Percentiles rank a stretch among this genome's conserved stretches.
phyloP scores from a whole-genome alignment of 2,888 invertebrate species.

The Heliothis peltigera region DNA sequence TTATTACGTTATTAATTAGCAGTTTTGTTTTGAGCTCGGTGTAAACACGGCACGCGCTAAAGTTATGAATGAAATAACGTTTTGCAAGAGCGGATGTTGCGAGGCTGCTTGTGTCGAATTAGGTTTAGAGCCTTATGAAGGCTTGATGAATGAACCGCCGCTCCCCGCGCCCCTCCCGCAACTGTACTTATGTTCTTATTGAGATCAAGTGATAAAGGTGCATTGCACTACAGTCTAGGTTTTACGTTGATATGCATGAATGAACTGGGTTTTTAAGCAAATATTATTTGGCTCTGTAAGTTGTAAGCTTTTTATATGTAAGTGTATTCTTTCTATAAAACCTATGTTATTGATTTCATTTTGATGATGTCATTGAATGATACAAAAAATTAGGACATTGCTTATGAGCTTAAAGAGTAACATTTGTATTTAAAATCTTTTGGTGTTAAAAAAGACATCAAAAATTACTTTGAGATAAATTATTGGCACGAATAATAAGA shows the following conservation, averaged over 20 bases:
- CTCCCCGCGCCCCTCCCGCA: conserved; percentile 61
- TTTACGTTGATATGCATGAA: conserved; percentile 31
- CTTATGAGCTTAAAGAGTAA: too few relatives aligned
- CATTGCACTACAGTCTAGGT: conserved; percentile 51
- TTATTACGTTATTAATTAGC: conserved; percentile 53
- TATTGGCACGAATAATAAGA: too few relatives aligned
- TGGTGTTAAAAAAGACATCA: too few relatives aligned
- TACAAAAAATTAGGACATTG: too few relatives aligned
- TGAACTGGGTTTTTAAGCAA: conserved; percentile 16
- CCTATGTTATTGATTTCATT: neutral
- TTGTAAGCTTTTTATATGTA: neutral
- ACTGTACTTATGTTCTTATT: conserved; percentile 60
- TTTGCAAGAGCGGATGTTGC: conserved; percentile 90
- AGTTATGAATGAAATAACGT: conserved; percentile 90
- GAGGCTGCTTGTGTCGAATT: conserved; percentile 88
- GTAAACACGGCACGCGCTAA: conserved; percentile 75
- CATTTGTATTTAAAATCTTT: too few relatives aligned
- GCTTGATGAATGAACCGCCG: conserved; percentile 87
- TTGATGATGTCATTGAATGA: neutral
- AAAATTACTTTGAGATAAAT: too few relatives aligned
- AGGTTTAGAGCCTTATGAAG: conserved; percentile 89
- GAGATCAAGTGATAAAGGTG: conserved; percentile 61
- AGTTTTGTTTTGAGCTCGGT: conserved; percentile 66
- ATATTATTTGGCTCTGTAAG: neutral
- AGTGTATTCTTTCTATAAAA: too few relatives aligned